Conservation (phyloP, 2,797 vertebrate species). For the Peromyscus attwateri region DNA sequence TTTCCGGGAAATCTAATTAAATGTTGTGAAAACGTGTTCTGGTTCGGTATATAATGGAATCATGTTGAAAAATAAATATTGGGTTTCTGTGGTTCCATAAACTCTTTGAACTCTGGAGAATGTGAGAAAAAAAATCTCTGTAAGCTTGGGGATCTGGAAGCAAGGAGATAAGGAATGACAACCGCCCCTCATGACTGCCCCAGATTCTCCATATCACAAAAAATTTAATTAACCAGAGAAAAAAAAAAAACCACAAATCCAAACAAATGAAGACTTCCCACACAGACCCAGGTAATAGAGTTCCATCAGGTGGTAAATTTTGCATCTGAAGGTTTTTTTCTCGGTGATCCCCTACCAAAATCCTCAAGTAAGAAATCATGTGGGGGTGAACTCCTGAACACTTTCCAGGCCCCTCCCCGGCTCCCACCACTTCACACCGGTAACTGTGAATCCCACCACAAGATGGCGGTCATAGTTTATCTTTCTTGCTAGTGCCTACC, state of each 20-base stretch:
- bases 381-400: not conserved
- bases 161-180: conserved; percentile 33
- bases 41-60: conserved; percentile 68
- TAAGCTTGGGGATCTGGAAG: conserved; percentile 44
- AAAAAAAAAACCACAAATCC: conserved; percentile 1
- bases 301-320: not conserved
- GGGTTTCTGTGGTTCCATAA: conserved; percentile 57
- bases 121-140: conserved; percentile 41
- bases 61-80: conserved; percentile 77
- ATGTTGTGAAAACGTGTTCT: conserved; percentile 84
- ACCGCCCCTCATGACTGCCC: conserved; percentile 4
- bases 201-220: not conserved
- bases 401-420: not conserved
- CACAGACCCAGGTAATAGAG: not conserved
- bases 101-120: conserved; percentile 68
- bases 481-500: conserved; percentile 34
- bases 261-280: not conserved
- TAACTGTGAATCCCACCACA: conserved; percentile 66
- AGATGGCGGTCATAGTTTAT: conserved; percentile 70
- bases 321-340: not conserved
- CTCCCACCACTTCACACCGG: not conserved
- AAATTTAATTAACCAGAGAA: too few species aligned
- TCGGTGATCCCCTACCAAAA: not conserved
- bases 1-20: conserved; percentile 87
- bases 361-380: not conserved